Evolutionary conservation across 2,888 invertebrate genomes (phyloP).

Genomic region (Euphydryas editha): DNA sequence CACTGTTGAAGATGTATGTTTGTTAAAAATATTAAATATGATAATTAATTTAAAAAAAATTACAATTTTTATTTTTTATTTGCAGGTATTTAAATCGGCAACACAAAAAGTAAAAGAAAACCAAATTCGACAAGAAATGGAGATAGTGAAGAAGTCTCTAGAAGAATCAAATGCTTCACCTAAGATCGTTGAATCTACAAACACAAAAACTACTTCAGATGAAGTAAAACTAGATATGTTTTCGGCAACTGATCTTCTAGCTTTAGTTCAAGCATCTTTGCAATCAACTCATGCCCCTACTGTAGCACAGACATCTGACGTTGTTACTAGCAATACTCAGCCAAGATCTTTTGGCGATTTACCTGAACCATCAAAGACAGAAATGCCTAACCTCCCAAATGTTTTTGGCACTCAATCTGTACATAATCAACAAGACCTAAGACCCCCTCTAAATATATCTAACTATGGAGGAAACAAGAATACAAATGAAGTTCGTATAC

Average conservation of each 20-base stretch:
- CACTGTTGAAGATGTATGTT: slow-evolving; percentile 88
- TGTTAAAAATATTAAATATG: slow-evolving; percentile 22
- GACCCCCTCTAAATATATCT: slow-evolving; percentile 15
- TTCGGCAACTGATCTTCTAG: slow-evolving; percentile 67
- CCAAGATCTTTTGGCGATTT: slow-evolving; percentile 71
- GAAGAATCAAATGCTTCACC: slow-evolving; percentile 58
- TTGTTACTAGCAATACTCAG: slow-evolving; percentile 58
- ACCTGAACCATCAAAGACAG: slow-evolving; percentile 47
- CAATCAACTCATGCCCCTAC: slow-evolving; percentile 52
- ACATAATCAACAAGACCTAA: slow-evolving; percentile 14
- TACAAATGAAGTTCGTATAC: background rate
- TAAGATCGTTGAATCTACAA: slow-evolving; percentile 30
- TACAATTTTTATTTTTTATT: slow-evolving; percentile 22
- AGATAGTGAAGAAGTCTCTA: slow-evolving; percentile 78
- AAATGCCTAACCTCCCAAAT: slow-evolving; percentile 12
- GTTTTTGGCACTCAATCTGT: slow-evolving; percentile 2
- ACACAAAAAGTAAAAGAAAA: slow-evolving; percentile 88
- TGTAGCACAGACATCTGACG: slow-evolving; percentile 46
- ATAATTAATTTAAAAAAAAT: background rate
- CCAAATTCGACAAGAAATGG: slow-evolving; percentile 82
- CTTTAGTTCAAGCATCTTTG: slow-evolving; percentile 71
- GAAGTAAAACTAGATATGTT: slow-evolving; percentile 50
- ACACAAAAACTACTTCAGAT: slow-evolving; percentile 32
- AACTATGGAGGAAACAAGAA: slow-evolving; percentile 22
- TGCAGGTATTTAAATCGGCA: slow-evolving; percentile 87